A percentile compares a stretch with the other conserved stretches of the same genome.
Conservation (phyloP, 2,113 vertebrate species). For the Dicerorhinus sumatrensis region DNA sequence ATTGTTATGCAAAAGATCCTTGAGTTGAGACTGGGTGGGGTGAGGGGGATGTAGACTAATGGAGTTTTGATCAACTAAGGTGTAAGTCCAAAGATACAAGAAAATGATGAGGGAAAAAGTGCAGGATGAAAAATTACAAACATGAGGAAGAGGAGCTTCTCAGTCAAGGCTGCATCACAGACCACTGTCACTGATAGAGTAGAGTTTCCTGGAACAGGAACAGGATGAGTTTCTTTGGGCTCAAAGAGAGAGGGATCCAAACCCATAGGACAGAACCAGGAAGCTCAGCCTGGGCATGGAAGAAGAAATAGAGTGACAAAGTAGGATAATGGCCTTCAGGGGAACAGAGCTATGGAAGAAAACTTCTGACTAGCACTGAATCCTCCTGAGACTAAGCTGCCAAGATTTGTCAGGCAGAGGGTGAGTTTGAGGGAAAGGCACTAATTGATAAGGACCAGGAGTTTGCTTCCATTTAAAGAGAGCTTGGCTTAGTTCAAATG, state of each 20-base stretch:
- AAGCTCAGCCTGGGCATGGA: neutral
- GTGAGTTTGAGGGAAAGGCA: neutral
- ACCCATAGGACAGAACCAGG: neutral
- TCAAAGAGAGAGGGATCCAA: neutral
- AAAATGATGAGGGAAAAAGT: neutral
- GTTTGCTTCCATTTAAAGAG: neutral
- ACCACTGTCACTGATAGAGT: fast-evolving
- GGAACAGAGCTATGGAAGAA: too few relatives aligned
- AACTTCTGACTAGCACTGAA: neutral
- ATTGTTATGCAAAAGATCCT: neutral
- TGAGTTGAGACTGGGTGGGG: neutral
- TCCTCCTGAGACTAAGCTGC: neutral
- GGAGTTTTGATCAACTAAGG: neutral
- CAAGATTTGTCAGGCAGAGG: neutral
- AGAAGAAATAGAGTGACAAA: neutral
- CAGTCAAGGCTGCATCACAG: neutral
- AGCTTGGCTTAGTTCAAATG: neutral
- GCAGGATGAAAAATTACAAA: neutral
- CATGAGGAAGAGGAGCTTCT: neutral
- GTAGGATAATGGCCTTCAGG: neutral
- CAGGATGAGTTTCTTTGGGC: neutral
- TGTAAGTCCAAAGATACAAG: neutral
- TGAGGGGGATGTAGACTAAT: too few relatives aligned
- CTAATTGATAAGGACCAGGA: neutral
- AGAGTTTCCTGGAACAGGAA: neutral